These are phyloP conservation scores for Crenuchus spilurus DNA, from an alignment of 2,797 vertebrate genomes.

Conservation along the genomic window DNA sequence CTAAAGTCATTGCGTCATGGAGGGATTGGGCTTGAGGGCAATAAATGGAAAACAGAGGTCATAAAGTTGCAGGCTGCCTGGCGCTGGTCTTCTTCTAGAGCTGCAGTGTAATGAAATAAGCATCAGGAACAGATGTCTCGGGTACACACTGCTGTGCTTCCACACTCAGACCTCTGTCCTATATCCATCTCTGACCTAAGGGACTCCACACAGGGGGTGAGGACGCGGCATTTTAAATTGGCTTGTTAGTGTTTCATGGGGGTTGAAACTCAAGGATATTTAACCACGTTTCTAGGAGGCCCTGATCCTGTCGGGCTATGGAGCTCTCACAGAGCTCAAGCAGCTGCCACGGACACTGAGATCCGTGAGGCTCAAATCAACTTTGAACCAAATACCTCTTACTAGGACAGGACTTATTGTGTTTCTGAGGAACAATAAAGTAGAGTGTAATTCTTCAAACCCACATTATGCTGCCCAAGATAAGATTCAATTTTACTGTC, in stretches of 20 bases:
- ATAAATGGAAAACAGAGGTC: conserved; percentile 31
- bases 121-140: conserved; percentile 36
- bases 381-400: not conserved
- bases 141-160: not conserved
- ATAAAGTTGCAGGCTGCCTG: conserved; percentile 21
- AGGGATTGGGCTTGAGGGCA: conserved; percentile 1
- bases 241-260: conserved; percentile 25
- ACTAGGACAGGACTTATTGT: not conserved
- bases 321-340: not conserved
- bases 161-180: not conserved
- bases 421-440: not conserved
- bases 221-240: conserved; percentile 8
- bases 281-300: not conserved
- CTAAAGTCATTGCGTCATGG: conserved; percentile 12
- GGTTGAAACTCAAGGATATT: conserved; percentile 21
- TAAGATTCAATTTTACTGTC: too few relatives aligned
- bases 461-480: too few relatives aligned
- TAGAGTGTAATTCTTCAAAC: not conserved
- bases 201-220: not conserved
- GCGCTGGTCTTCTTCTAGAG: conserved; percentile 21
- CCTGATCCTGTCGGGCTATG: not conserved
- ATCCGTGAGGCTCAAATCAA: not conserved
- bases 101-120: conserved; percentile 26
- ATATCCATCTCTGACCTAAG: conserved; percentile 22
- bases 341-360: not conserved